These are phyloP conservation scores for Antheraea mylitta DNA, from an alignment of 1,140 invertebrate species.

Conservation along the genomic window DNA sequence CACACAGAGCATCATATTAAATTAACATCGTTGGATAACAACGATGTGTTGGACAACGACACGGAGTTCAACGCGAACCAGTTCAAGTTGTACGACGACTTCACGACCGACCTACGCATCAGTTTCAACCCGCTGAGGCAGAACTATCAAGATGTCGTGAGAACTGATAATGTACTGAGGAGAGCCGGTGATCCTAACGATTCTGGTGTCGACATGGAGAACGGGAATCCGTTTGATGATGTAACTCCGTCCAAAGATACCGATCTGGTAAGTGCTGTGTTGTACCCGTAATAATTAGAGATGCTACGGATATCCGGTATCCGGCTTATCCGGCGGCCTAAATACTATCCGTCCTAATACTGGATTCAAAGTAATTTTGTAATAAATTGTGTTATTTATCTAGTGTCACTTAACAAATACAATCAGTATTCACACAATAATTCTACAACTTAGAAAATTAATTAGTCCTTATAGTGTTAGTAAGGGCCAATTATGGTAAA, in stretches of 20 bases:
- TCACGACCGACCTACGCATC: conserved; percentile 61
- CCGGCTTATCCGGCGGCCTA: no score
- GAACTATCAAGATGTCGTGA: conserved; percentile 50
- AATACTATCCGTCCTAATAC: no score
- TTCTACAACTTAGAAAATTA: no score
- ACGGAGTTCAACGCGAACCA: conserved; percentile 72
- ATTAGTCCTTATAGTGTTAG: no score
- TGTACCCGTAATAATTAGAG: background rate
- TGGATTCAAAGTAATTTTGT: no score
- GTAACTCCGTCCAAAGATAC: conserved; percentile 51
- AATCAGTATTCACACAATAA: no score
- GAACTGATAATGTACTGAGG: conserved; percentile 40
- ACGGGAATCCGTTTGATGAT: conserved; percentile 62
- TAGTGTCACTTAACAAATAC: no score
- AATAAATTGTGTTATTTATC: no score
- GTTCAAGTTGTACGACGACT: conserved; percentile 71
- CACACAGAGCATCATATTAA: conserved; percentile 30
- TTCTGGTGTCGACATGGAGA: conserved; percentile 71
- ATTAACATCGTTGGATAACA: conserved; percentile 25
- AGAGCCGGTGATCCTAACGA: conserved; percentile 57
- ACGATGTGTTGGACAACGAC: conserved; percentile 63
- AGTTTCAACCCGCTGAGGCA: conserved; percentile 60
- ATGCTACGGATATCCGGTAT: no score
- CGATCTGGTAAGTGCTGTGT: conserved; percentile 59
- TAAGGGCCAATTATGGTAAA: no score